Evolutionary conservation across 2,888 invertebrate genomes (phyloP), one percentile per base, ranked within the genome.

Genomic region (Ypsolopha sequella): DNA sequence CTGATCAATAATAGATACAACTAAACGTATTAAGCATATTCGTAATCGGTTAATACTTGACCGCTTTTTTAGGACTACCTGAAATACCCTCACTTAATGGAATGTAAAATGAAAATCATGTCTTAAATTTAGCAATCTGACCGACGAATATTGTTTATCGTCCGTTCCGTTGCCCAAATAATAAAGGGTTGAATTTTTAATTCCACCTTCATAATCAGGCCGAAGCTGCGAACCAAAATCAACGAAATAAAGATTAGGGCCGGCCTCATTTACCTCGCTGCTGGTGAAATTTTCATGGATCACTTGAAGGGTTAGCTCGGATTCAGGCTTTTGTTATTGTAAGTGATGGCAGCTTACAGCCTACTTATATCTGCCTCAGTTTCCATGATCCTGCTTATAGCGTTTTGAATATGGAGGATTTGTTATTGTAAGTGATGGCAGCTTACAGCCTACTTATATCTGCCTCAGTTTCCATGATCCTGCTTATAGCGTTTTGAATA

Each of bases 241-340:
- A 52, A 53, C 62, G 60, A 67, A 68, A 67, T 66, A 69, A 70
- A 70, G 65, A 72, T 72, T 66, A 66, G 63, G 61, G 56, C 56
- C 58, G 55, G 50, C 53, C 53, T 58, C 67, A 69, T 72, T 73
- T 69, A 71, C 70, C 73, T 66, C 24, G 13, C 62, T 65, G 70
- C 62, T 61, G 61, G 58, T 66, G 62, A 65, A 73, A 70, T 70
- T 65, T 73, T 74, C 67, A 70, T 65, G 68, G 63, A 66, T 66
- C 67, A 70, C 73, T 71, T 69, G 66, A 69, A 59, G 63, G 66
- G 68, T 61, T 66, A 60, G 65, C 24, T 67, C 59, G 63, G 62
- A 61, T 66, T 64, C 54, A 57, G 54, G 53, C 63, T 61, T 63
- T 66, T 52, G 61, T 61, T 61, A 51, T 53, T 54, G 51, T 56